Evolutionary conservation across 1,140 invertebrate species (phyloP).

Genomic region (Oppia nitens): DNA sequence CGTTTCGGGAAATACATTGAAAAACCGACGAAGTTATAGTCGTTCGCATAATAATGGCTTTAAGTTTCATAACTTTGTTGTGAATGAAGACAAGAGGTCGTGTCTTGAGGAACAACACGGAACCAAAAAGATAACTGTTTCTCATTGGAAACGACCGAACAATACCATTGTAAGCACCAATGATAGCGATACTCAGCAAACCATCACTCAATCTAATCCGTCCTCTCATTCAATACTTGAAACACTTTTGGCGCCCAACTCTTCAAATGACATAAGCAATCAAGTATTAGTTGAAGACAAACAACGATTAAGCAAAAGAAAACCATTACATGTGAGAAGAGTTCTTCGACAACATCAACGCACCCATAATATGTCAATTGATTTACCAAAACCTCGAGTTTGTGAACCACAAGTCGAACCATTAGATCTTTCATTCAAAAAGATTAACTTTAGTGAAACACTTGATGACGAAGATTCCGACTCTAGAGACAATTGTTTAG

Average conservation of each 20-base stretch:
- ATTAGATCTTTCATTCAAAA: conserved; percentile 15
- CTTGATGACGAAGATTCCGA: neutral
- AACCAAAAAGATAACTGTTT: conserved; percentile 24
- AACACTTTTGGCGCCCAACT: neutral
- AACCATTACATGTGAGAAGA: neutral
- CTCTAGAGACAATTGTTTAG: neutral
- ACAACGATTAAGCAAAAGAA: neutral
- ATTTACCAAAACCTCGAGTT: neutral
- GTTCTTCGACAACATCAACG: neutral
- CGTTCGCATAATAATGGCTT: conserved; percentile 4
- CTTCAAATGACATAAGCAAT: neutral
- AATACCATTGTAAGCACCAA: neutral
- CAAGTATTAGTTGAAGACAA: neutral
- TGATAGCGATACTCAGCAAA: neutral
- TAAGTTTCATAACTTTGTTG: conserved; percentile 19
- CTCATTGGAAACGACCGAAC: conserved; percentile 15
- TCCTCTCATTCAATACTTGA: neutral
- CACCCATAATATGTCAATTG: neutral
- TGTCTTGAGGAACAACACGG: conserved; percentile 23
- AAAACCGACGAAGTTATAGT: neutral
- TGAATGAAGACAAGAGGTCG: conserved; percentile 7
- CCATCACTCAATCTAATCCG: neutral
- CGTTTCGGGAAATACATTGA: neutral
- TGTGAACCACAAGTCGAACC: conserved; percentile 6
- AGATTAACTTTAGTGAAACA: neutral